Base-by-base conservation (phyloP, 2,113 vertebrate species). In the Apeltes quadracus region DNA sequence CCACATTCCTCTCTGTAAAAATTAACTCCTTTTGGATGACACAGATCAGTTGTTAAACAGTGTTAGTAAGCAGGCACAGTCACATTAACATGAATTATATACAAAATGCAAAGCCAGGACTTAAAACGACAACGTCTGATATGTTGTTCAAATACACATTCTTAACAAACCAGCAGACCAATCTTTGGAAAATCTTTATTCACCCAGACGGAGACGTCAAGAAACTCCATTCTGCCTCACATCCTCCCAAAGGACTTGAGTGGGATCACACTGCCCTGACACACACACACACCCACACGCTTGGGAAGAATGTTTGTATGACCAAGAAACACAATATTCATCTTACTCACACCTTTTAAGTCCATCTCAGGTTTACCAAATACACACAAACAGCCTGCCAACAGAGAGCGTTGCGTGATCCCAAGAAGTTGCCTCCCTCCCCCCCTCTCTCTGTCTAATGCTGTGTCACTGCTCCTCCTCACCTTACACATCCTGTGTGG, bases 401-500 rank as follows among this genome's bases (percentile, higher is more conserved):
- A 75, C 53, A 62, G 43, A 50, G 62, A 39, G 61, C 15, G 9
- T 79, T 79, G 74, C 73, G 77, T 85, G 85, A 81, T 78, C 72
- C 15, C 0, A 50, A 65, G 65, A 80, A 67, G 57, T 29, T 74
- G 46, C 29, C 68, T 46, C 36, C 32, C 44, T 39, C 53, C 13
- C 74, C 32, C 27, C 34, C 46, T 36, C 34, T 34, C 39, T 12
- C n/a, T 20, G 10, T 41, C 8, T 53, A 56, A 67, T 70, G 81
- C 83, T 79, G 77, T 75, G 85, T 89, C 85, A 87, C 65, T 56
- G 67, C 72, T 61, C 81, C 72, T 61, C 81, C 83, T 89, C 80
- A 58, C 62, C 67, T 82, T 84, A 79, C 81, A 84, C 81, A 54
- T 84, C 69, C 82, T 56, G 65, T 76, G 76, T 78, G 68, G 82